Evolutionary conservation across 2,888 invertebrate species (phyloP), one percentile per base, ranked within the genome.

Genomic region (Nymphalis polychloros): DNA sequence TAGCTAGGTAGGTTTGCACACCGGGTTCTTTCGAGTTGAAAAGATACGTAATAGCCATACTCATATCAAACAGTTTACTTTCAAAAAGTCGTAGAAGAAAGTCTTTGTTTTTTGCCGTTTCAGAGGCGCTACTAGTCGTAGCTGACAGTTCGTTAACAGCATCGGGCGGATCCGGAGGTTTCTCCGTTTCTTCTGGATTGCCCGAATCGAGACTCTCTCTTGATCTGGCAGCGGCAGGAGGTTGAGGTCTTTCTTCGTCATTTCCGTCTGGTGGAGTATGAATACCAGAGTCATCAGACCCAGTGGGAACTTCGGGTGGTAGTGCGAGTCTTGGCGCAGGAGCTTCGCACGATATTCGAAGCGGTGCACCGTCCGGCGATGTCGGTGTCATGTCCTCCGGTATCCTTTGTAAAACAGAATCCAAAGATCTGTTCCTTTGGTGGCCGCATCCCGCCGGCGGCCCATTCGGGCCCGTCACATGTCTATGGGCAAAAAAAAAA

Each of bases 21-120:
- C 99, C 99, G 50, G 98, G 97, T 87, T 99, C 99, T 92, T 99
- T 99, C 52, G 99, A 98, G 87, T 98, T 98, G 89, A 98, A 99
- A 69, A 99, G 94, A 93, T 99, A 99, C 85, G 98, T 97, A 84
- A 99, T 97, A 74, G 99, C 99, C 95, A 99, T 98, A 77, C 98
- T 97, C 95, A 99, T 98, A 88, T 99, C 98, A 92, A 99, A 92
- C 80, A 98, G 95, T 92, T 98, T 98, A 79, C 99, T 98, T 92
- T 99, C 98, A 87, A 99, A 98, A 81, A 99, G 94, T 81, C 99
- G 93, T 77, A 98, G 93, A 71, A 97, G 92, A 88, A 95, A 95
- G 79, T 95, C 95, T 85, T 95, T 95, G 84, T 93, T 85, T 82
- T 86, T 85, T 75, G 92, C 83, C 64, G 90, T 82, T 72, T 88